Conservation (phyloP, 1,140 invertebrate species). For the Hetaerina americana region DNA sequence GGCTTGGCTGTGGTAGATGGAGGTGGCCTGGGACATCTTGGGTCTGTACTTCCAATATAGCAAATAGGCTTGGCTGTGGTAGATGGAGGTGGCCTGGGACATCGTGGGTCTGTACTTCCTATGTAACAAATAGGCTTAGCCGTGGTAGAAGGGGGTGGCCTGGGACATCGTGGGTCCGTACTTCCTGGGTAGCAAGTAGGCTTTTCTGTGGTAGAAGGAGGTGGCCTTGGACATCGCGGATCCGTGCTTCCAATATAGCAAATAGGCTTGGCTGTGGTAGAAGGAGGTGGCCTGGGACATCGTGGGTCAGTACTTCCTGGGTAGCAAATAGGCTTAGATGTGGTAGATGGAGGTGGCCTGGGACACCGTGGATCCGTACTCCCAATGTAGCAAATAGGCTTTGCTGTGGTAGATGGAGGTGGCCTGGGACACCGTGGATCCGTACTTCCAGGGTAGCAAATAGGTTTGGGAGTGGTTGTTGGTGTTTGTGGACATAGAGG, state of each 20-base stretch:
- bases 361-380: slow-evolving; percentile 26
- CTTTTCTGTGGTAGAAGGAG: slow-evolving; percentile 8
- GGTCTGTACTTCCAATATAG: slow-evolving; percentile 13
- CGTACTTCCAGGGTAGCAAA: slow-evolving; percentile 24
- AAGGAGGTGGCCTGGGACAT: slow-evolving; percentile 21
- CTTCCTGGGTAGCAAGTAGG: slow-evolving; percentile 17
- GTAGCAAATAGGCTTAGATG: slow-evolving; percentile 11
- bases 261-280: slow-evolving; percentile 11
- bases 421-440: slow-evolving; percentile 24
- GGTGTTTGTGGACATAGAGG: slow-evolving; percentile 19
- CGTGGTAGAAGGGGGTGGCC: slow-evolving; percentile 11
- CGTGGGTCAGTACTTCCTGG: slow-evolving; percentile 19
- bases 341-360: slow-evolving; percentile 14
- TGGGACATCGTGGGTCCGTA: slow-evolving; percentile 18
- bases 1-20: slow-evolving; percentile 8
- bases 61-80: slow-evolving; percentile 12
- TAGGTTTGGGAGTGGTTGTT: slow-evolving; percentile 15
- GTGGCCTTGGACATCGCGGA: slow-evolving; percentile 15
- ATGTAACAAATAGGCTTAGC: slow-evolving; percentile 13
- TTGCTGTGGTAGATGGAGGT: slow-evolving; percentile 16
- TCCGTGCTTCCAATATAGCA: slow-evolving; percentile 18
- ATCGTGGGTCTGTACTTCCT: slow-evolving; percentile 12
- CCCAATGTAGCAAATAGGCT: slow-evolving; percentile 17
- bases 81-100: slow-evolving; percentile 31
- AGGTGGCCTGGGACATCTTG: slow-evolving; percentile 9